Base-by-base conservation (phyloP, 2,888 invertebrate species). In the Eupeodes luniger region DNA sequence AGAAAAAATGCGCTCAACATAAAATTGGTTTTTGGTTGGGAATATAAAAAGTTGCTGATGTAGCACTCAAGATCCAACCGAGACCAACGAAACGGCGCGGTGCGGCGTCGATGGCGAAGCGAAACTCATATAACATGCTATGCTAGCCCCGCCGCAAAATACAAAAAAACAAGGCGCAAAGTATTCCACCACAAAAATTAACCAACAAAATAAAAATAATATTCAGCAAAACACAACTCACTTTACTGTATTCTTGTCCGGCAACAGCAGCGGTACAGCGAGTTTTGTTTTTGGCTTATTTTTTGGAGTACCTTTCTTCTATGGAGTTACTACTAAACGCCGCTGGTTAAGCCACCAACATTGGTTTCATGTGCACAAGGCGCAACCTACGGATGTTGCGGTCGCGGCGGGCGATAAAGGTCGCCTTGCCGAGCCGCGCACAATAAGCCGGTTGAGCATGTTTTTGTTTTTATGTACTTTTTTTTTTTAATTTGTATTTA, bases 401-500 rank as follows among this genome's bases (percentile, higher is more conserved):
- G 77, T 75, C 75, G 84, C 75, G 81, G 75, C 88, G 75, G 84
- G 81, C 78, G 67, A 78, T 81, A 81, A 75, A 81, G 88, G 85
- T 88, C 88, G 85, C 27, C 27, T 27, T 27, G 27, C 27, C 27
- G 27, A 27, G 27, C 78, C 81, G 75, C 81, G 74, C 75, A 59
- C 70, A 84, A 76, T 84, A 88, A 88, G 88, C 88, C 88, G 88
- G 88, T 88, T 88, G 72, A 74, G 67, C 81, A 67, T 85, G 88
- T 88, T 85, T 88, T 53, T 85, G 27, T 61, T 78, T 84, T 84
- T 81, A 1, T 16, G 7, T 34, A 27, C 27, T 27, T 51, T n/a
- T 36, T 36, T 53, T 84, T 12, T 59, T 82, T 79, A 76, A 27
- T 27, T 27, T 69, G 81, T 81, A 66, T 66, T 49, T 70, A 70